These are phyloP conservation scores for Polypterus senegalus DNA, from an alignment of 2,113 vertebrate species.

Conservation along the genomic window DNA sequence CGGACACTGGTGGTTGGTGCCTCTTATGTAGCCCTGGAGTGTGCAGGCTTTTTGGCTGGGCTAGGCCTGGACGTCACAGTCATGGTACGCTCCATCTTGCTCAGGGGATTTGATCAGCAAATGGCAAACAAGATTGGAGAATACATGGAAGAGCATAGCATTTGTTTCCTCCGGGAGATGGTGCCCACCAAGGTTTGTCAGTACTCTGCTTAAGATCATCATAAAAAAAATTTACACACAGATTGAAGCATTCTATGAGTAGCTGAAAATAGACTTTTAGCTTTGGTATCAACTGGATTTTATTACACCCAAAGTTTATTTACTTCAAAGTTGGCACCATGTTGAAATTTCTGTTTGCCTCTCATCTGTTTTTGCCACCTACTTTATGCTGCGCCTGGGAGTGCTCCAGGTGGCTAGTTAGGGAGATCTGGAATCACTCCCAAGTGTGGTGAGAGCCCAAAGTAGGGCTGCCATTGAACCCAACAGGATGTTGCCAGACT, in stretches of 20 bases:
- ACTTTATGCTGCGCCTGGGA: too few relatives aligned
- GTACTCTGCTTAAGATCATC: too few relatives aligned
- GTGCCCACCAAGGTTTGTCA: constrained; percentile 55
- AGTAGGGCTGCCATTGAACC: too few relatives aligned
- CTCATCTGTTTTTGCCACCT: too few relatives aligned
- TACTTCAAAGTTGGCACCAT: too few relatives aligned
- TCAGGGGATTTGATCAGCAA: constrained; percentile 64
- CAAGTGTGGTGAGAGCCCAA: too few relatives aligned
- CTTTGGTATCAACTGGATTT: neutral
- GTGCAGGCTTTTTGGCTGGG: constrained; percentile 62
- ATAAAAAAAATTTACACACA: too few relatives aligned
- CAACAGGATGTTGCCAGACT: too few relatives aligned
- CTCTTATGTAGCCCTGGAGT: constrained; percentile 67
- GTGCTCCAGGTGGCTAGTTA: too few relatives aligned
- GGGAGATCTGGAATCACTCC: too few relatives aligned
- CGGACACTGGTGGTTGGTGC: constrained; percentile 67
- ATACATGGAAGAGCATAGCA: constrained; percentile 58
- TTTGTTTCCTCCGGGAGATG: constrained; percentile 51
- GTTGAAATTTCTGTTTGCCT: too few relatives aligned
- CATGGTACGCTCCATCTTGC: constrained; percentile 61
- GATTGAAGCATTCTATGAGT: neutral
- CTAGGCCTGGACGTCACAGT: constrained; percentile 62
- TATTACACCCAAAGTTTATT: too few relatives aligned
- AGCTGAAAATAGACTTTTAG: neutral
- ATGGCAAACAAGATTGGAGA: constrained; percentile 61